These are phyloP conservation scores for Resseliella maxima DNA, from an alignment of 2,888 invertebrate genomes.

Conservation along the genomic window DNA sequence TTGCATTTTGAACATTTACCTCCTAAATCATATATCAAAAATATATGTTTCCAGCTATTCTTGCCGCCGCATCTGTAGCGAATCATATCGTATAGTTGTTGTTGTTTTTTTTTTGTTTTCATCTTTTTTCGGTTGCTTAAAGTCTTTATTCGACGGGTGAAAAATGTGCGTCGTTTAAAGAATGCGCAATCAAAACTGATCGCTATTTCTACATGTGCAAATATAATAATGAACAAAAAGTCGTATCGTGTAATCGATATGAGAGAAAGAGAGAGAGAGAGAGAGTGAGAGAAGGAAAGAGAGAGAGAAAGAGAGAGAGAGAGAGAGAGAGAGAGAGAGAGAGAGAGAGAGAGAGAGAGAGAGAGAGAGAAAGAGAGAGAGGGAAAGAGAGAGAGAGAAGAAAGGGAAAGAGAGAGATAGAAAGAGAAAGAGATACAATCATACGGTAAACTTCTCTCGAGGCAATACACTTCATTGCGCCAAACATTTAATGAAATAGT, in stretches of 20 bases:
- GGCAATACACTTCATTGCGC: constrained; percentile 4
- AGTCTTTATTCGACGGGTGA: constrained; percentile 24
- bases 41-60: neutral
- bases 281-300: too few relatives aligned
- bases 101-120: too few relatives aligned
- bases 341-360: too few relatives aligned
- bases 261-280: too few relatives aligned
- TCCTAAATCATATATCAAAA: constrained; percentile 26
- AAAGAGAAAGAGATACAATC: too few relatives aligned
- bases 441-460: too few relatives aligned
- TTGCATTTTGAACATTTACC: neutral
- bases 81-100: too few relatives aligned
- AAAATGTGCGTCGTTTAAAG: constrained; percentile 52
- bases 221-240: constrained; percentile 16
- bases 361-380: too few relatives aligned
- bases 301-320: too few relatives aligned
- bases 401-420: too few relatives aligned
- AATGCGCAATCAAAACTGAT: constrained; percentile 44
- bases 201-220: neutral
- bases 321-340: too few relatives aligned
- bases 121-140: neutral
- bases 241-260: constrained; percentile 4
- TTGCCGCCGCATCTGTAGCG: neutral
- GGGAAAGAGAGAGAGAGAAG: too few relatives aligned
- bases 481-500: constrained; percentile 37